Base-by-base conservation (phyloP, 2,113 vertebrate species). In the Spermophilus dauricus region DNA sequence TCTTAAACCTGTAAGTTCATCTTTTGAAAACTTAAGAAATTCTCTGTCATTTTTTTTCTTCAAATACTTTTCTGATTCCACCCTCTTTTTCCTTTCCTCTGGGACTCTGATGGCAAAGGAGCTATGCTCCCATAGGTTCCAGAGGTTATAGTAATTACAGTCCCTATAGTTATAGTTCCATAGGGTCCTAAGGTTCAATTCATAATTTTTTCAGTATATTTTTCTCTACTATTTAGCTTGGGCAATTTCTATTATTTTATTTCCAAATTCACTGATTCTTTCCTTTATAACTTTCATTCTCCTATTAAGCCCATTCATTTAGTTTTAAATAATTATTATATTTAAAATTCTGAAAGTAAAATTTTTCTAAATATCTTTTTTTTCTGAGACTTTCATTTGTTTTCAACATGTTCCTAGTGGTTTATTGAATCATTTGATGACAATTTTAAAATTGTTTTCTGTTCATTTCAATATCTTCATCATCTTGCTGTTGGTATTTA, bases 101-200 rank as follows among this genome's bases (percentile, higher is more conserved):
- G 26, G 67, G 26, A 39, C 12, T 63, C 24, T 6, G 26, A 39
- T 58, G 45, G 28, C 5, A 69, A 14, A n/a, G 5, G 67, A 69
- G 9, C 34, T 26, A 69, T n/a, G 78, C 42, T 85, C 20, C 18
- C 30, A 30, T 3, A 22, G 2, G 4, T 39, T 0, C 12, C 26
- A 34, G 13, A 70, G 4, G 2, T 30, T 58, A 56, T 56, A 56
- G 56, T 56, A 56, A 18, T 56, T 20, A 53, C 17, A 53, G 53
- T 53, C 16, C 13, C 34, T 39, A 6, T 67, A 16, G 11, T 48
- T 37, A 76, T 34, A 93, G 39, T 84, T 17, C 32, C 42, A 26
- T 2, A 18, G 1, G 2, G 32, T 0, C 18, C 26, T 34, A 4
- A 73, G 13, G 2, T 18, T 73, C 17, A 32, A 5, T 17, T 77